phyloP scores from a whole-genome alignment of 2,113 vertebrate genomes.

The Psephotus haematonotus region DNA sequence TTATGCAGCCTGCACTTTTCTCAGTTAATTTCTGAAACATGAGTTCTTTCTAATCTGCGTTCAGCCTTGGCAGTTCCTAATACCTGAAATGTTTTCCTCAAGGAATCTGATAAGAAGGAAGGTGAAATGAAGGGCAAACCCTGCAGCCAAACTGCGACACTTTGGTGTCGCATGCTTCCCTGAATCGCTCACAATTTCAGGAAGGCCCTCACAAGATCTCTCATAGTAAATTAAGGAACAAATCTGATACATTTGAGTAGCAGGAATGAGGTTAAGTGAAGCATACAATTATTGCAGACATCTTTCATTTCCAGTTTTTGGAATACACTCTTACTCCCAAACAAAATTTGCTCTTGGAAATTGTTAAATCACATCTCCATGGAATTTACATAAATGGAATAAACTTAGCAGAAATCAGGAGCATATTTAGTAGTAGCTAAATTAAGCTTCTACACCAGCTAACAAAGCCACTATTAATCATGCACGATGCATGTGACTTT shows the following conservation, averaged over 20 bases:
- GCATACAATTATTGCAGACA: background rate
- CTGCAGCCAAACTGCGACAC: background rate
- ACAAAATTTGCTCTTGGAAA: background rate
- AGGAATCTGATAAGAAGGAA: background rate
- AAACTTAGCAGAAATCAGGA: background rate
- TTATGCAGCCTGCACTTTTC: background rate
- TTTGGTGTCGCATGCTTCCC: background rate
- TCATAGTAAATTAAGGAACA: background rate
- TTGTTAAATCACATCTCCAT: background rate
- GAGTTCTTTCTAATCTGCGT: background rate
- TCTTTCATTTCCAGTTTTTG: background rate
- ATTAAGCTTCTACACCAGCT: conserved; percentile 32
- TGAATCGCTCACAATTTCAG: background rate
- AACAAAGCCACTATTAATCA: conserved; percentile 50
- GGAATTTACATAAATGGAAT: background rate
- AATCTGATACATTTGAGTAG: background rate
- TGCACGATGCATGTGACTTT: conserved; percentile 31
- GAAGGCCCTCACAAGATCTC: background rate
- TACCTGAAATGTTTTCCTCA: background rate
- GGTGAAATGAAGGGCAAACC: background rate
- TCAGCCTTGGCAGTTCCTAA: background rate
- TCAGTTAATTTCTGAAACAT: background rate
- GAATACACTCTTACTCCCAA: background rate
- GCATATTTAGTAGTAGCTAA: conserved; percentile 11
- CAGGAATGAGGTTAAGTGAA: background rate